phyloP scores from a whole-genome alignment of 2,113 vertebrate genomes.

The Rynchops niger region DNA sequence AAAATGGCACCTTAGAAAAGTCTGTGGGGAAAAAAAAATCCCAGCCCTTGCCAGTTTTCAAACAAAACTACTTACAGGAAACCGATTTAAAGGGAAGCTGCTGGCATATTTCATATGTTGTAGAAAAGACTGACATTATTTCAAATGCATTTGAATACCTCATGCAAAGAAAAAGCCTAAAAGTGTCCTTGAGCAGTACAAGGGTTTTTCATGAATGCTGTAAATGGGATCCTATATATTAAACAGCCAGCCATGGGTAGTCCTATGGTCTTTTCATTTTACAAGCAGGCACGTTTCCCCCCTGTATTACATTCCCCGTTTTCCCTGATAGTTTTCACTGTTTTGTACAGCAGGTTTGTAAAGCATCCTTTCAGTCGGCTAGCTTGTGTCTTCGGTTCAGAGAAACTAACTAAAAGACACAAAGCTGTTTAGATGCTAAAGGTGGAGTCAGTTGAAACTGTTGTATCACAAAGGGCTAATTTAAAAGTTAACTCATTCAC shows the following conservation, averaged over 20 bases:
- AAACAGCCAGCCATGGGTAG: neutral
- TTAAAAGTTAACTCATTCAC: conserved; percentile 39
- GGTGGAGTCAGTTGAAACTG: conserved; percentile 14
- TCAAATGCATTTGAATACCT: conserved; percentile 41
- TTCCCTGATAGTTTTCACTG: neutral
- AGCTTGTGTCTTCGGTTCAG: neutral
- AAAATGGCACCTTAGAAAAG: conserved; percentile 11
- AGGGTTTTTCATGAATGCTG: neutral
- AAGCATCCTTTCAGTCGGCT: neutral
- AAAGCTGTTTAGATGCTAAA: conserved; percentile 3
- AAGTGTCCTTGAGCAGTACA: conserved; percentile 52
- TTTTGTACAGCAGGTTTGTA: neutral
- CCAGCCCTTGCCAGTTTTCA: conserved; percentile 37
- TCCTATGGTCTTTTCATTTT: neutral
- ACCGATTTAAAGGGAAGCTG: conserved; percentile 45
- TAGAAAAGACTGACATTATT: conserved; percentile 44
- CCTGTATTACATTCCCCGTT: neutral
- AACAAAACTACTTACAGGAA: conserved; percentile 53
- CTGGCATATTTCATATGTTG: conserved; percentile 30
- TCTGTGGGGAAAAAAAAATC: neutral
- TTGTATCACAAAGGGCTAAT: conserved; percentile 20
- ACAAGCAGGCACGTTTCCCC: neutral
- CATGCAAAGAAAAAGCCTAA: conserved; percentile 11
- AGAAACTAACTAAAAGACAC: neutral
- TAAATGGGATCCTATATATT: neutral